Evolutionary conservation across 1,140 invertebrate genomes (phyloP), one percentile per base, ranked within the genome.

Genomic region (Pachypsylla venusta): DNA sequence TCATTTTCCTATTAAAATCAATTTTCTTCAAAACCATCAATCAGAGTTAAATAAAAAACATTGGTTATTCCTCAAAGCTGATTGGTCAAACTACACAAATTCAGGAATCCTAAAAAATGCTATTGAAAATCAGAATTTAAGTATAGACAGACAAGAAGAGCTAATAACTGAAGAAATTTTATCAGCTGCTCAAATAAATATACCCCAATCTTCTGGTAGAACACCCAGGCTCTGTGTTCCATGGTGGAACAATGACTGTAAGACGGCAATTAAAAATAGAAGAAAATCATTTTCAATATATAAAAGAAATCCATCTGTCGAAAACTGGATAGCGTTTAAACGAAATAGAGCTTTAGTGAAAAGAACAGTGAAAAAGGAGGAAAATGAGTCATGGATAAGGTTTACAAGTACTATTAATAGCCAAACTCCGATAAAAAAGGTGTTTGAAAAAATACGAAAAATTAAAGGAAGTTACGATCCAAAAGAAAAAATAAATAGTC

Each of bases 341-440:
- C 7, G n/a, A 35, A 35, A 35, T n/a, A 35, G n/a, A 35, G 30
- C 30, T 10, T 35, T 35, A n/a, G 30, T n/a, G n/a, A 35, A n/a
- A 35, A 7, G 30, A 35, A 35, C 30, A 35, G n/a, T 35, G 7
- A 35, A 35, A 35, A 67, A 39, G 56, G 60, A 27, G 53, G 20
- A 35, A 60, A 56, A 63, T 62, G 58, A 54, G 54, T 28, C 25
- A 26, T 22, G 48, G 22, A 35, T 30, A 56, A 10, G 55, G 7
- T 62, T 53, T 39, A 5, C 62, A 62, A 57, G 54, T 61, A 56
- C 35, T 28, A 56, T 19, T 56, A 66, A 64, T 26, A 25, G 19
- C 53, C 10, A 53, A 60, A 40, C 19, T 13, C n/a, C 14, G 5
- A 56, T 56, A 22, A 13, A 35, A 5, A 25, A 10, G 7, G n/a